These are phyloP conservation scores for Scolopax rusticola DNA, from an alignment of 2,797 vertebrate species.

Conservation along the genomic window DNA sequence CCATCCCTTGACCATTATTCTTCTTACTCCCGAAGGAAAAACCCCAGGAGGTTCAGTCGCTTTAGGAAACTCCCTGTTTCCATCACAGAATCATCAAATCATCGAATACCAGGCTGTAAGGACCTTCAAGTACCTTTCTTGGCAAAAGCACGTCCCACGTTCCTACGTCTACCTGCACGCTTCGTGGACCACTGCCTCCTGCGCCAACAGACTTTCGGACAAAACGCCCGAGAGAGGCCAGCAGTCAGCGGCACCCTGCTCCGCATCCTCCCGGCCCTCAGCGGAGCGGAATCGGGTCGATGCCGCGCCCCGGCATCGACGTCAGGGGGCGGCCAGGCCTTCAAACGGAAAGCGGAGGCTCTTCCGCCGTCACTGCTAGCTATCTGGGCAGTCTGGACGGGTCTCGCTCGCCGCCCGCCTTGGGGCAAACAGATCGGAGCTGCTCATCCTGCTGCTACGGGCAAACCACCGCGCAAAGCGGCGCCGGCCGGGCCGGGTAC, in stretches of 20 bases:
- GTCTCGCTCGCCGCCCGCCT: background rate
- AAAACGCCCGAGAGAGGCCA: background rate
- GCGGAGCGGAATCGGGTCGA: too few relatives aligned
- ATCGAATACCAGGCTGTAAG: background rate
- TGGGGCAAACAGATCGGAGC: background rate
- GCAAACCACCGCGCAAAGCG: background rate
- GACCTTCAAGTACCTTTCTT: background rate
- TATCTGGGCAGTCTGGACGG: background rate
- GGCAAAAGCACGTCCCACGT: background rate
- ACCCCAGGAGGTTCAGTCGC: rapidly evolving
- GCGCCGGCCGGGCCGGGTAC: background rate
- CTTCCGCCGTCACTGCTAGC: background rate
- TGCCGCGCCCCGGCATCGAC: too few relatives aligned
- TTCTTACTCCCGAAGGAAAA: too few relatives aligned
- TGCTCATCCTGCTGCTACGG: background rate
- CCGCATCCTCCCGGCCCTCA: rapidly evolving
- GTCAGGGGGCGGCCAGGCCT: background rate
- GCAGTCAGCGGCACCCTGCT: background rate
- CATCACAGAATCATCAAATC: background rate
- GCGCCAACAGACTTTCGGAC: background rate
- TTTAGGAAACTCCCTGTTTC: background rate
- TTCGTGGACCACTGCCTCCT: rapidly evolving
- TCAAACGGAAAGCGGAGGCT: too few relatives aligned
- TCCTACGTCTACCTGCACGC: rapidly evolving
- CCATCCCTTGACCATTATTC: too few relatives aligned